Base-by-base conservation (phyloP, 2,113 vertebrate species). In the Danionella cerebrum region DNA sequence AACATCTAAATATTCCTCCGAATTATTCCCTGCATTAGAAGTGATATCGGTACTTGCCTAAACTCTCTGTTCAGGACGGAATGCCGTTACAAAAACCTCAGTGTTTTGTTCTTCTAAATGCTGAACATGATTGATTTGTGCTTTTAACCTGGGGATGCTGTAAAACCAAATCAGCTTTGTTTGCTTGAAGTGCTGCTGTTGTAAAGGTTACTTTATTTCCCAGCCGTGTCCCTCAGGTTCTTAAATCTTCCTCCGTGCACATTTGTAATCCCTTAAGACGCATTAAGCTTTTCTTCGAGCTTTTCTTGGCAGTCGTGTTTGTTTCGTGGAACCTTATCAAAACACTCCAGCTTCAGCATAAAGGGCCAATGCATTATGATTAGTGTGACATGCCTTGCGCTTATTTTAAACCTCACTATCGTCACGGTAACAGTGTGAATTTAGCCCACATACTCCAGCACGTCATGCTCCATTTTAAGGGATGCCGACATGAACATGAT, bases 271-370 rank as follows among this genome's bases (percentile, higher is more conserved):
- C 39, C 47, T 4, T 9, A 35, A 52, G 55, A 45, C 27, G 12
- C 33, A 11, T 38, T 51, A 44, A 62, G 47, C 25, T 60, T 59
- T 47, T 59, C 54, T 69, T 33, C 36, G 5, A 10, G 45, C 67
- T 44, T n/a, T 33, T 60, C 59, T 44, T 70, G 25, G 50, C 57
- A 53, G 16, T 27, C 33, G 47, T 62, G 62, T 70, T 39, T 33
- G 47, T 63, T 62, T 70, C 45, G 3, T 50, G 41, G 50, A 63
- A 62, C 18, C 50, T 42, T 14, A 38, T 62, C 48, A 52, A 62
- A 53, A 31, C 45, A 33, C 19, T 31, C 45, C 57, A 70, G 57
- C 38, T 70, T 60, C 35, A 36, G 35, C 14, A 6, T 35, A 45
- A 52, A 44, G 6, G 38, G 4, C 44, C 36, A 13, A 22, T 22